phyloP scores from a whole-genome alignment of 2,888 invertebrate species.

The Xestia c-nigrum region DNA sequence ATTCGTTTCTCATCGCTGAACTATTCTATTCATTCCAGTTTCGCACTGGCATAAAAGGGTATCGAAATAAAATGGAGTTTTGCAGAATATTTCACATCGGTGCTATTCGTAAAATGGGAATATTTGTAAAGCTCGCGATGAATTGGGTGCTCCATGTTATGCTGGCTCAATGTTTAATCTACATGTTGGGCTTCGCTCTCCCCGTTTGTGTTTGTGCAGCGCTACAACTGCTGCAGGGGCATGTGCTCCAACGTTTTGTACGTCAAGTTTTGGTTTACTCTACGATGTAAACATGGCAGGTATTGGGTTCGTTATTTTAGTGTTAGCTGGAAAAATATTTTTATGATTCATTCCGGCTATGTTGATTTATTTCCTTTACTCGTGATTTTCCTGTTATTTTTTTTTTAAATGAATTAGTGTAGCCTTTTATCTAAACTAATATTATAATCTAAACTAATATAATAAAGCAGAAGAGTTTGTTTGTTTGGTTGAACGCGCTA shows the following conservation, averaged over 20 bases:
- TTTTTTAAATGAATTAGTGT: background rate
- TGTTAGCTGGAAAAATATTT: background rate
- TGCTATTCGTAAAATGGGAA: background rate
- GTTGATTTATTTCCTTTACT: too few relatives aligned
- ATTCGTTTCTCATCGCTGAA: background rate
- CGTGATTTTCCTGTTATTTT: too few relatives aligned
- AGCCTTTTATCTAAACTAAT: too few relatives aligned
- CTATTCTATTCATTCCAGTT: background rate
- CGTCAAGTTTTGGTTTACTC: conserved; percentile 7
- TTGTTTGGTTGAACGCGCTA: too few relatives aligned
- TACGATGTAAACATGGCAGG: background rate
- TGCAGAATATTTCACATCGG: background rate
- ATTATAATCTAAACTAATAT: too few relatives aligned
- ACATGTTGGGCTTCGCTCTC: conserved; percentile 10
- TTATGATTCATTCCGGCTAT: too few relatives aligned
- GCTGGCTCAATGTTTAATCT: conserved; percentile 24
- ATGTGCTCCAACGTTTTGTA: background rate
- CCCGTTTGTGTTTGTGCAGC: conserved; percentile 36
- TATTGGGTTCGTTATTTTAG: conserved; percentile 5
- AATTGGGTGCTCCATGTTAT: conserved; percentile 8
- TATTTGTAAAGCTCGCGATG: background rate
- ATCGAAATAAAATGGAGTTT: background rate
- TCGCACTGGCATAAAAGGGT: background rate
- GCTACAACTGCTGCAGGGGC: background rate
- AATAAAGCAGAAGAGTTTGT: too few relatives aligned